Conservation (phyloP, 2,888 invertebrate genomes). For the Callinectes sapidus region DNA sequence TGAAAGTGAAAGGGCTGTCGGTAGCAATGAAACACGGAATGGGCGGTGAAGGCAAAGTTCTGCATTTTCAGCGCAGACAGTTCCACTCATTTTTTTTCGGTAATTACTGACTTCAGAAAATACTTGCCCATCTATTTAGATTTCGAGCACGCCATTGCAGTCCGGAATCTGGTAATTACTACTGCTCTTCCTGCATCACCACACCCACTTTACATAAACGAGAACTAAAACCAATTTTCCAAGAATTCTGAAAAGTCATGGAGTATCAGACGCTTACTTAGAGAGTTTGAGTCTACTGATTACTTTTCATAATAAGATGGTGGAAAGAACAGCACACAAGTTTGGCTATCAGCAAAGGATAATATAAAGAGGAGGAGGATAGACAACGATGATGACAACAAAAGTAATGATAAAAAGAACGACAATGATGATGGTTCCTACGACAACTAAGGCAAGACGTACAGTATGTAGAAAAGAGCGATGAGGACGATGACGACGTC, state of each 20-base stretch:
- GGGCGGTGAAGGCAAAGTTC: not conserved
- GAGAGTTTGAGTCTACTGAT: constrained; percentile 34
- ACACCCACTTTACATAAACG: constrained; percentile 52
- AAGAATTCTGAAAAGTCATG: constrained; percentile 47
- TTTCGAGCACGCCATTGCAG: not conserved
- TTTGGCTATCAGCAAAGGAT: not conserved
- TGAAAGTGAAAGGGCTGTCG: not conserved
- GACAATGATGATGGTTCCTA: not conserved
- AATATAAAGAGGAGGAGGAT: not conserved
- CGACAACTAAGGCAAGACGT: not conserved
- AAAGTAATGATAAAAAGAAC: not conserved
- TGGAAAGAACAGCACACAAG: constrained; percentile 32
- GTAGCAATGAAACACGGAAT: constrained; percentile 8
- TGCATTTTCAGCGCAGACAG: not conserved
- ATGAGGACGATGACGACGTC: not conserved
- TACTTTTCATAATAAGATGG: constrained; percentile 48
- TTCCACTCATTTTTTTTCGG: not conserved
- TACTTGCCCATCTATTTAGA: not conserved
- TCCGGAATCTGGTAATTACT: constrained; percentile 48
- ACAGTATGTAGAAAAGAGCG: not conserved
- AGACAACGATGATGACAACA: not conserved
- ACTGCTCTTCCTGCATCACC: not conserved
- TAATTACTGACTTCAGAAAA: constrained; percentile 6
- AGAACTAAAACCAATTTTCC: constrained; percentile 53
- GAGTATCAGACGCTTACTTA: constrained; percentile 51